These are phyloP conservation scores for Psittacula cyanocephala DNA, from an alignment of 2,113 vertebrate species.

Conservation along the genomic window DNA sequence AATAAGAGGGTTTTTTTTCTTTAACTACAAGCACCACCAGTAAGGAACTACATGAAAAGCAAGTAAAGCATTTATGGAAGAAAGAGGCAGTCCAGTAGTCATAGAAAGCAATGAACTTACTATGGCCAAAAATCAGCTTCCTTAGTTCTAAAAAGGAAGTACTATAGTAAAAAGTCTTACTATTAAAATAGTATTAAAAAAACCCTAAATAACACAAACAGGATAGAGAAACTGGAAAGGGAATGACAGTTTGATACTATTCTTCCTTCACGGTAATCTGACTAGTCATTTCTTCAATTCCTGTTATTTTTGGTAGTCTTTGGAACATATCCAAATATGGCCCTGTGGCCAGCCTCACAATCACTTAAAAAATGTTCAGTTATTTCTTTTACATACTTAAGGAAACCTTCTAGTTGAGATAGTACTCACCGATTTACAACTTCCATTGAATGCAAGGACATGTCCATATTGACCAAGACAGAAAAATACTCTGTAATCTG, in stretches of 20 bases:
- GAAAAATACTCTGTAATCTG: conserved; percentile 99
- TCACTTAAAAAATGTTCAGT: neutral
- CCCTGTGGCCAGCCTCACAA: neutral
- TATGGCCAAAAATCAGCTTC: neutral
- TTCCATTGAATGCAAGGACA: conserved; percentile 99
- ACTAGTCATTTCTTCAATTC: neutral
- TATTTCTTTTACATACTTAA: neutral
- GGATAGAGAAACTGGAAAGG: neutral
- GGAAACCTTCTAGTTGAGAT: neutral
- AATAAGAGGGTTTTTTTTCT: neutral
- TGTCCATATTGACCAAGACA: conserved; percentile 98
- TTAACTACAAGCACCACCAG: neutral
- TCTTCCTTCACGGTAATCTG: neutral
- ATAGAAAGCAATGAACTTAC: neutral
- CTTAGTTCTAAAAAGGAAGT: neutral
- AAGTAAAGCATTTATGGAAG: neutral
- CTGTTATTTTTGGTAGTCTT: neutral
- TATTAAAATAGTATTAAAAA: neutral
- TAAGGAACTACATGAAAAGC: neutral
- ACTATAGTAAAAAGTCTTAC: neutral
- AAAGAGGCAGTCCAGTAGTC: neutral
- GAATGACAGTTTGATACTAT: neutral
- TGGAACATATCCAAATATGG: neutral
- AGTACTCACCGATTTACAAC: conserved; percentile 92
- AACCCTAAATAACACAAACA: neutral